Base-by-base conservation (phyloP, 2,888 invertebrate species). In the Dendrolimus houi region DNA sequence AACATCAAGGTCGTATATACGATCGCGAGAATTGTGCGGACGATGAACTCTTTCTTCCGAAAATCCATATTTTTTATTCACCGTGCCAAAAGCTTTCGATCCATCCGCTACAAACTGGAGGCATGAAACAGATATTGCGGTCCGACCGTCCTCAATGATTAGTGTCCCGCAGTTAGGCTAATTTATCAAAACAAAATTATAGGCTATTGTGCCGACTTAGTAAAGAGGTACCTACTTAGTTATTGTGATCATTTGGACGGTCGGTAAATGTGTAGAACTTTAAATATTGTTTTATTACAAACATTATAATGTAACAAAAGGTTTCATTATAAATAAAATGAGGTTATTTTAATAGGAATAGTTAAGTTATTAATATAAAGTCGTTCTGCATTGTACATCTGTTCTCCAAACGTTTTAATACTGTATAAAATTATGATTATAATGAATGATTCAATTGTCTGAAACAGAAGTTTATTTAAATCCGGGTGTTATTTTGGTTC, bases 111-210 rank as follows among this genome's bases (percentile, higher is more conserved):
- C 68, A 79, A 81, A 81, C 80, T 77, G 67, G 68, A 72, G 69
- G 75, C 73, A 67, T 71, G 68, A 69, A 72, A 72, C 68, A 67
- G 67, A 70, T 67, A 67, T 63, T 59, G 65, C 64, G 67, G 64
- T 70, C 69, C 64, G 71, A 67, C 67, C 71, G 67, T 67, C 70
- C 73, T 69, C 77, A 72, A 77, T 81, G 75, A 79, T 79, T 77
- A 74, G 72, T 77, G 76, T 78, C 76, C 76, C 71, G 71, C 68
- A 74, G 70, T 79, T 81, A 72, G 70, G 77, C 74, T 85, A 83
- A 86, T 85, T 80, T 76, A 84, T 85, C 86, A 83, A 77, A 78
- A 77, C 70, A 66, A 84, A 85, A 86, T 87, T 84, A 84, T 75
- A 84, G 78, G 70, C 68, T 52, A 47, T 10, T 47, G 29, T 29